Evolutionary conservation across 1,140 invertebrate species (phyloP).

Genomic region (Drosophila arizonae): DNA sequence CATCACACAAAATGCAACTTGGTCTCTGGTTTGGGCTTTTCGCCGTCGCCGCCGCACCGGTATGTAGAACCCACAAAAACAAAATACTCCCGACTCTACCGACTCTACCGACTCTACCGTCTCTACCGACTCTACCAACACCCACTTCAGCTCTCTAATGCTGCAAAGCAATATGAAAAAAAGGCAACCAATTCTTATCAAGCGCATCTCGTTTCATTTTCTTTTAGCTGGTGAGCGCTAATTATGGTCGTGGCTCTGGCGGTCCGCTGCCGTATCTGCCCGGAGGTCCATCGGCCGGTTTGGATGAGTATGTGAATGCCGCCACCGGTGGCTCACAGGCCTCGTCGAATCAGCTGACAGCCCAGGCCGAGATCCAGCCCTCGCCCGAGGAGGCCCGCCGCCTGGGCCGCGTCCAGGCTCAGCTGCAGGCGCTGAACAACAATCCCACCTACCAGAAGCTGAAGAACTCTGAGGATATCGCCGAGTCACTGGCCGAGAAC

Average conservation of each 20-base stretch:
- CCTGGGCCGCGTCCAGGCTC: conserved; percentile 70
- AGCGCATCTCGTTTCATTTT: conserved; percentile 8
- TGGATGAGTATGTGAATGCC: conserved; percentile 75
- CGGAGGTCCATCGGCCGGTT: conserved; percentile 53
- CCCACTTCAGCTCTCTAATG: not conserved
- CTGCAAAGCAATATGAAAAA: too few relatives aligned
- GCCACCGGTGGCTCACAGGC: conserved; percentile 63
- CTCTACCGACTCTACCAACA: not conserved
- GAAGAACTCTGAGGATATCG: conserved; percentile 78
- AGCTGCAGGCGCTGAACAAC: conserved; percentile 71
- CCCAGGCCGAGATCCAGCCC: conserved; percentile 69
- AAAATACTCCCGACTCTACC: not conserved
- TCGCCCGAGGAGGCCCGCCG: conserved; percentile 67
- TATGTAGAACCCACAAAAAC: conserved; percentile 24
- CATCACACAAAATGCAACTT: conserved; percentile 70
- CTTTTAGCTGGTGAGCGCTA: conserved; percentile 66
- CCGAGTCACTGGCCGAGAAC: conserved; percentile 71
- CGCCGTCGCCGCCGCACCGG: conserved; percentile 76
- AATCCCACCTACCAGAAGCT: conserved; percentile 75
- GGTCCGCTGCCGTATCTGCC: conserved; percentile 50
- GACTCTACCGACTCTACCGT: not conserved
- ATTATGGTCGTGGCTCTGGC: conserved; percentile 42
- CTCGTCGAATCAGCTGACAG: conserved; percentile 63
- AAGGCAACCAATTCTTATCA: not conserved
- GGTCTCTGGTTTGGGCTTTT: conserved; percentile 76